Conservation (phyloP, 2,888 invertebrate species). For the Lithophane leautieri region DNA sequence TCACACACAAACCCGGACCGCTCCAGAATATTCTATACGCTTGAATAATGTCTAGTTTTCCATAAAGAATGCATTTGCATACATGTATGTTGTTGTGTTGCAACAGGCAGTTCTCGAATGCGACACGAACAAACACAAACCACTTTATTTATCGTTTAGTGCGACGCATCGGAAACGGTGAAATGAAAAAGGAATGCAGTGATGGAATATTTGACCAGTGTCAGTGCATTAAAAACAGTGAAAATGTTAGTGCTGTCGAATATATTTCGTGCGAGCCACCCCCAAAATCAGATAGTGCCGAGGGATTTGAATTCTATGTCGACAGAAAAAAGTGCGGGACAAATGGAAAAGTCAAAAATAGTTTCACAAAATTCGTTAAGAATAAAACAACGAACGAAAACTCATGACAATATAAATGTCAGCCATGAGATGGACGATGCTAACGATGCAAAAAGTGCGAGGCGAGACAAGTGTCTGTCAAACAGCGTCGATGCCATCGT, state of each 20-base stretch:
- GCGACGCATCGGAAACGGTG: conserved; percentile 73
- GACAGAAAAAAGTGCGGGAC: conserved; percentile 70
- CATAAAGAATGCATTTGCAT: conserved; percentile 85
- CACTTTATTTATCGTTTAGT: conserved; percentile 75
- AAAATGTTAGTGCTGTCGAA: conserved; percentile 89
- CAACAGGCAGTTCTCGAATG: conserved; percentile 75
- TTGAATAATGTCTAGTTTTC: conserved; percentile 82
- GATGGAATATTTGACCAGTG: conserved; percentile 88
- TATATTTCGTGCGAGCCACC: conserved; percentile 85
- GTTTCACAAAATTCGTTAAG: conserved; percentile 81
- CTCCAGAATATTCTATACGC: conserved; percentile 82
- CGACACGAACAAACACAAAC: conserved; percentile 80
- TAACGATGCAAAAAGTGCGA: conserved; percentile 72
- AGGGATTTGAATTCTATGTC: conserved; percentile 74
- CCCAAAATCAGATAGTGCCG: conserved; percentile 80
- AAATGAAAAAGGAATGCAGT: conserved; percentile 88
- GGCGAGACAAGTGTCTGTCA: conserved; percentile 83
- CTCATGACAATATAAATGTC: conserved; percentile 78
- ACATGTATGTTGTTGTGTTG: conserved; percentile 71
- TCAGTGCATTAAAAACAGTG: conserved; percentile 86
- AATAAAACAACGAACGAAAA: conserved; percentile 84
- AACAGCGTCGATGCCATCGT: conserved; percentile 86
- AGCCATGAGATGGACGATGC: conserved; percentile 72
- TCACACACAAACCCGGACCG: conserved; percentile 76
- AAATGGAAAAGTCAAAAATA: conserved; percentile 73